Percentiles rank a stretch among this genome's conserved stretches.
phyloP scores from a whole-genome alignment of 2,113 vertebrate genomes.

The Morone saxatilis region DNA sequence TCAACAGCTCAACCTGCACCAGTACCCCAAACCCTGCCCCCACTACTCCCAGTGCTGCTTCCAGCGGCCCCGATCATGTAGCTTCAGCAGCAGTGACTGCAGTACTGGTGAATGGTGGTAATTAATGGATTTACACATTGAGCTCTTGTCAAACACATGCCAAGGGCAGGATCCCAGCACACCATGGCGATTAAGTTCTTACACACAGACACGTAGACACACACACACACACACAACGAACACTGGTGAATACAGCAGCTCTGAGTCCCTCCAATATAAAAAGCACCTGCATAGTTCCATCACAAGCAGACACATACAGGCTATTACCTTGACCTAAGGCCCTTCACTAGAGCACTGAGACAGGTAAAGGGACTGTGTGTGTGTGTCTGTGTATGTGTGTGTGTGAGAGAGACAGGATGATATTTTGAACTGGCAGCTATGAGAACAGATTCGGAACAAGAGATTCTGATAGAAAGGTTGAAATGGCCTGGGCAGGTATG shows the following conservation, averaged over 20 bases:
- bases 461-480: not conserved
- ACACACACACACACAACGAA: not conserved
- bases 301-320: slow-evolving; percentile 33
- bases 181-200: slow-evolving; percentile 69
- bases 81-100: slow-evolving; percentile 13
- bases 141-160: slow-evolving; percentile 79
- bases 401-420: not conserved
- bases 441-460: not conserved
- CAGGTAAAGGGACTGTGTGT: not conserved
- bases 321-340: slow-evolving; percentile 25
- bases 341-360: slow-evolving; percentile 1
- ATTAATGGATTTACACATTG: slow-evolving; percentile 78
- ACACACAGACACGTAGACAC: slow-evolving; percentile 32
- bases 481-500: not conserved
- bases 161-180: slow-evolving; percentile 73
- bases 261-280: slow-evolving; percentile 12
- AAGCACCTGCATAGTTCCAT: slow-evolving; percentile 10
- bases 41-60: slow-evolving; percentile 10
- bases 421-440: not conserved
- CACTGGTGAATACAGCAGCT: slow-evolving; percentile 7
- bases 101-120: slow-evolving; percentile 45
- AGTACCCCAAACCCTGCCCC: not conserved
- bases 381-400: not conserved
- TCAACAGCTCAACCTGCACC: slow-evolving; percentile 14
- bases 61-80: not conserved